Base-by-base conservation (phyloP, 2,113 vertebrate genomes). In the Peucedramus taeniatus region DNA sequence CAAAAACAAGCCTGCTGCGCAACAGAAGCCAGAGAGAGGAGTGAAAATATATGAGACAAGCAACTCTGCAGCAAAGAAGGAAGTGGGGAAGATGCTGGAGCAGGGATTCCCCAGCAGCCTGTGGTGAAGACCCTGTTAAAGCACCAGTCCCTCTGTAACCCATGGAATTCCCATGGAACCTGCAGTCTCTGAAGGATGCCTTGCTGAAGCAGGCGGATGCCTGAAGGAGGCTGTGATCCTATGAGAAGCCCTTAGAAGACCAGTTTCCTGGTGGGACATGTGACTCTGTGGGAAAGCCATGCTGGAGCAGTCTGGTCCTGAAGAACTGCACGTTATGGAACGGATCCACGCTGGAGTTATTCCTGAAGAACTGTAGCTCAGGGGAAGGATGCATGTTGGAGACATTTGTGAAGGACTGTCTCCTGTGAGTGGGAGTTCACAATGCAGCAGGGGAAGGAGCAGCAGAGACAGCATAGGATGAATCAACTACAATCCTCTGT, bases 341-440 rank as follows among this genome's bases (percentile, higher is more conserved):
- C 53, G 20, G n/a, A 72, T 14, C 18, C 8, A 13, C 3, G 2
- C 23, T 57, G 27, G 59, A 72, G 35, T 15, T 1, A 18, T 16
- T 50, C 42, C 50, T 50, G 35, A 65, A 42, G 11, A 64, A 3
- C 31, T 37, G 15, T 28, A 37, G 27, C 15, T 57, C 37, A 44
- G 26, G 8, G 27, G 37, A 59, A 66, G 37, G 19, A 31, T 7
- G 30, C 0, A 0, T 40, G 13, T 3, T 47, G 61, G 39, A 35
- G 14, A 53, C 15, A 27, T 68, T 53, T 47, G 39, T n/a, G n/a
- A 45, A 51, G 37, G 7, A 59, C 23, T 15, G 13, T 47, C 13
- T 61, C 30, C n/a, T 8, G 7, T 75, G 47, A n/a, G 24, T 47
- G n/a, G 20, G 20, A 68, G 24, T 3, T 4, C 10, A 72, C 1